These are phyloP conservation scores for Muntiacus reevesi DNA, from an alignment of 2,113 vertebrate species.

Conservation along the genomic window DNA sequence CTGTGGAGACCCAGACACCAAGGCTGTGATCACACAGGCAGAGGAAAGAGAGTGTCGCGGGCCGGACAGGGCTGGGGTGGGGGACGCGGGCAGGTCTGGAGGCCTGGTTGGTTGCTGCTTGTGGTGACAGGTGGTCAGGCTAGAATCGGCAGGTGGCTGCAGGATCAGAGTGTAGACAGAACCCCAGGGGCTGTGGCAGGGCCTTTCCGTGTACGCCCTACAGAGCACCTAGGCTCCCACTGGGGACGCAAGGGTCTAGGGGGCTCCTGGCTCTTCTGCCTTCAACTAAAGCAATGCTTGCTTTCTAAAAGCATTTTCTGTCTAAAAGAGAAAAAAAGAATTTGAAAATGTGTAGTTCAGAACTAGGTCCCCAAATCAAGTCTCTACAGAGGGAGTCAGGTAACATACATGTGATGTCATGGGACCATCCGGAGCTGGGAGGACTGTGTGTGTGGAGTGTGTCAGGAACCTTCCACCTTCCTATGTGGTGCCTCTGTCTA, in stretches of 20 bases:
- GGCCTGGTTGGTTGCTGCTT: neutral
- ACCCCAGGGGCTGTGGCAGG: neutral
- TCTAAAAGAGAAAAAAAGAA: neutral
- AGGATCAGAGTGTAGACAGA: neutral
- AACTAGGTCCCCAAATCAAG: neutral
- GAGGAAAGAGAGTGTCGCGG: fast-evolving
- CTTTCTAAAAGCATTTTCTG: neutral
- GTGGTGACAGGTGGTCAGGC: neutral
- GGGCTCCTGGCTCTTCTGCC: neutral
- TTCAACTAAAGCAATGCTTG: neutral
- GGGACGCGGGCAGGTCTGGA: fast-evolving
- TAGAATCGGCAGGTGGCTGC: neutral
- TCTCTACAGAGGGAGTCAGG: neutral
- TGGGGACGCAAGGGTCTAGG: neutral
- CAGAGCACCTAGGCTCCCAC: neutral
- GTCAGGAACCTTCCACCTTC: neutral
- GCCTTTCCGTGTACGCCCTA: neutral
- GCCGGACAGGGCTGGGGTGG: fast-evolving
- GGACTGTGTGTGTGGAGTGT: neutral
- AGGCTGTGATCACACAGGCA: neutral
- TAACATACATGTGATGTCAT: neutral
- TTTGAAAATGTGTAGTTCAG: neutral
- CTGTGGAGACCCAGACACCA: neutral
- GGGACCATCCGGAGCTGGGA: neutral
- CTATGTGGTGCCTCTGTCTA: neutral